Base-by-base conservation (phyloP, 2,797 vertebrate species). In the Heliangelus exortis region DNA sequence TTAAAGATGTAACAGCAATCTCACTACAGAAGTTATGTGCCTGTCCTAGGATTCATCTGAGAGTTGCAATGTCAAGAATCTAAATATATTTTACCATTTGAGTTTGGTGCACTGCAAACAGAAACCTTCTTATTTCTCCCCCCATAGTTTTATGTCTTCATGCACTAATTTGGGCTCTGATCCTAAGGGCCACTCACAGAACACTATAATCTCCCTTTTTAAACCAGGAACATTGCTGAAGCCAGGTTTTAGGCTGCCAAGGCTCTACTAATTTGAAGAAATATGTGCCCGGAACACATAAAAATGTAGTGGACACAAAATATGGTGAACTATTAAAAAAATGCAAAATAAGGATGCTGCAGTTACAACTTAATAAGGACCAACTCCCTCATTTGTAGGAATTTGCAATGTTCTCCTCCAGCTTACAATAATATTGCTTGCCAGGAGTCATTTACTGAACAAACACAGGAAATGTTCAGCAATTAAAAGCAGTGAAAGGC, bases 141-240 rank as follows among this genome's bases (percentile, higher is more conserved):
- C 20, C 4, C 11, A 3, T 15, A 67, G 5, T 28, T 71, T 16
- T 16, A 14, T 10, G 10, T 11, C 0, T 1, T 22, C 50, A 45
- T 31, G 41, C 41, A 61, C 25, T 33, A 75, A 76, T 20, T 67
- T 33, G 50, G 4, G 29, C 45, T 59, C 26, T 1, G 1, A 13
- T 20, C 10, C 13, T 33, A 53, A 25, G 9, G 28, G 33, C 25
- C 12, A 22, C 68, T 71, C 31, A 48, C 16, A 51, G 22, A n/a
- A 15, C 18, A 5, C 9, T 33, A 10, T 31, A 23, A 58, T 13
- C 45, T 89, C 57, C 41, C 39, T 23, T 23, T 61, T 63, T 39
- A 28, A 63, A 33, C 7, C 12, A 63, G 29, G 22, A 63, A 55
- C 6, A 10, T 15, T 34, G 31, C 43, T 39, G 59, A 83, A 54